Base-by-base conservation (phyloP, 2,888 invertebrate genomes). In the Lomographa bimaculata region DNA sequence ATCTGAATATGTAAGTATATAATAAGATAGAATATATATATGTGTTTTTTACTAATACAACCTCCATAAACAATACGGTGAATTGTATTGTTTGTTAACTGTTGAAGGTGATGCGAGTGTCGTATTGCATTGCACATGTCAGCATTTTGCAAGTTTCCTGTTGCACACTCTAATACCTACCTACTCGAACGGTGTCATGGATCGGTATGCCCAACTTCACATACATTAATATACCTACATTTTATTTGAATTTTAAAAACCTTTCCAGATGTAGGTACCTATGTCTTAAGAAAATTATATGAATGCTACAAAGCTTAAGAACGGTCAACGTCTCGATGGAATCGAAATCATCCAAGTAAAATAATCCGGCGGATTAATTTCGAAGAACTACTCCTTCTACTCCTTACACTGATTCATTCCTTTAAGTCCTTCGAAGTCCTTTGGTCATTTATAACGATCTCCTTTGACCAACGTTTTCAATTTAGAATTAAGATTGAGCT, bases 291-390 rank as follows among this genome's bases (percentile, higher is more conserved):
- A n/a, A n/a, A n/a, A n/a, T n/a, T n/a, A n/a, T n/a, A n/a, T n/a
- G n/a, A 30, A 7, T 1, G 7, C 8, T 7, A 3, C 5, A n/a
- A n/a, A n/a, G n/a, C n/a, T n/a, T n/a, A n/a, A n/a, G 21, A 26
- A 14, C 17, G 35, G 41, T 20, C 35, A 30, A 8, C 24, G 10
- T 41, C 33, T 38, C 26, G 14, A 44, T 37, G 40, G 34, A 46
- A 48, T 62, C 47, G 61, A 35, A 58, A 37, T 46, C 59, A 64
- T 38, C 48, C 55, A 72, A 82, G 85, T 59, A 74, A 79, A 80
- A 78, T 86, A 84, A 85, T 80, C 82, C 62, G 12, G 25, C 20
- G 54, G 70, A 79, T 79, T 76, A 73, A 79, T 77, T 73, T 72
- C 67, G 64, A 60, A 64, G 64, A 73, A 72, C 70, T 72, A 70